Evolutionary conservation across 2,113 vertebrate genomes (phyloP).

Genomic region (Myocastor coypus): DNA sequence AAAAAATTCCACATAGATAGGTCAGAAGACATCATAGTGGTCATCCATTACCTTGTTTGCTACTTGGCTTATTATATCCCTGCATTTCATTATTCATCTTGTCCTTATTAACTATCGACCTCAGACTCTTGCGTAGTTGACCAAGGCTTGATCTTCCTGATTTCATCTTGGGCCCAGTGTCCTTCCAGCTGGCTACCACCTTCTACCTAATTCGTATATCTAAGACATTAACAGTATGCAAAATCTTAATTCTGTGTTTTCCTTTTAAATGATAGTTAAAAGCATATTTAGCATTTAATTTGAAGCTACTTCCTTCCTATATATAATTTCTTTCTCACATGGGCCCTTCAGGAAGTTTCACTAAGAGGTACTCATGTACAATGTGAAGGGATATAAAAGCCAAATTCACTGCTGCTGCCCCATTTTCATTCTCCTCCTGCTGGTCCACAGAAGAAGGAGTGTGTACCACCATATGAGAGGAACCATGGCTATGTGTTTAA

Average conservation of each 20-base stretch:
- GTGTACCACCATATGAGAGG: background rate
- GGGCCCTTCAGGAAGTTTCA: background rate
- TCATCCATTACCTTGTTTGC: background rate
- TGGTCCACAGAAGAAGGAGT: background rate
- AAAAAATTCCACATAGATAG: background rate
- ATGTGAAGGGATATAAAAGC: background rate
- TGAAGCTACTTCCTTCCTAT: background rate
- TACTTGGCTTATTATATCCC: background rate
- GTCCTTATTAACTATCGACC: background rate
- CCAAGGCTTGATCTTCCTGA: background rate
- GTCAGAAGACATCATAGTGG: background rate
- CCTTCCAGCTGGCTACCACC: background rate
- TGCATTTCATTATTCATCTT: background rate
- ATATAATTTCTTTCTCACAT: background rate
- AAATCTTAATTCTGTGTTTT: background rate
- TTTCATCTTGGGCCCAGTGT: background rate
- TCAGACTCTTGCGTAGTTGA: background rate
- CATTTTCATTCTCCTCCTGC: too few species aligned
- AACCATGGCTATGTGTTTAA: accelerated
- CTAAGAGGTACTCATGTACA: background rate
- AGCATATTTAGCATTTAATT: background rate
- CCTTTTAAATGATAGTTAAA: background rate
- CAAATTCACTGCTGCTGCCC: background rate
- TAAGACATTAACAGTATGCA: background rate
- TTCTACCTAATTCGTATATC: background rate